These are phyloP conservation scores for Heptranchias perlo DNA, from an alignment of 2,113 vertebrate species.

Conservation along the genomic window DNA sequence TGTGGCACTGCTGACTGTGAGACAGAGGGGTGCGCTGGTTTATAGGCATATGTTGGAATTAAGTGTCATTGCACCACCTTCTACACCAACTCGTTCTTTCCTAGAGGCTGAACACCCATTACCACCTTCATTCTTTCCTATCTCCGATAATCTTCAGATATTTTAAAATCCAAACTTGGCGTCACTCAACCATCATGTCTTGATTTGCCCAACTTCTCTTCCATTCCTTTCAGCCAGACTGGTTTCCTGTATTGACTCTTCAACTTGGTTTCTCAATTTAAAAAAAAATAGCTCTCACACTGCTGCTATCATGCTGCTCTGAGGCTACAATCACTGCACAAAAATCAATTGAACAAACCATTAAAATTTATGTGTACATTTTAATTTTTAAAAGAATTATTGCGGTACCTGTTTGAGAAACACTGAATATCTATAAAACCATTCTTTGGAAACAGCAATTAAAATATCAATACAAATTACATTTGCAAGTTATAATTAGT, in stretches of 20 bases:
- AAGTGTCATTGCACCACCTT: neutral
- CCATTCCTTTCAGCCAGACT: neutral
- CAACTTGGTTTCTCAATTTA: neutral
- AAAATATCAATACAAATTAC: slow-evolving; percentile 31
- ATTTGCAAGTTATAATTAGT: slow-evolving; percentile 22
- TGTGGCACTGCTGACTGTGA: no score
- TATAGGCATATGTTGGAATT: neutral
- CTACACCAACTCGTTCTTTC: neutral
- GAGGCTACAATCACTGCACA: neutral
- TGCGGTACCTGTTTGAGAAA: slow-evolving; percentile 7
- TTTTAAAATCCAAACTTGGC: neutral
- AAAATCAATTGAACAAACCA: neutral
- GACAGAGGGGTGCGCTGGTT: no score
- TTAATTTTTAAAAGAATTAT: neutral
- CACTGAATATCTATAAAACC: slow-evolving; percentile 6
- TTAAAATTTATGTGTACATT: neutral
- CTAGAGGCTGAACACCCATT: no score
- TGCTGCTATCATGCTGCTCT: neutral
- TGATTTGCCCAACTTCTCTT: neutral
- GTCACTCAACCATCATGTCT: neutral
- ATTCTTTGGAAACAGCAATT: slow-evolving; percentile 29
- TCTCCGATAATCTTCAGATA: neutral
- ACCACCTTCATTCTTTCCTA: neutral
- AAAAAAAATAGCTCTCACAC: neutral
- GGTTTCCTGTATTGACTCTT: neutral